Percentiles rank a stretch among this genome's conserved stretches.
Conservation (phyloP, 2,888 invertebrate genomes). For the Vanessa cardui region DNA sequence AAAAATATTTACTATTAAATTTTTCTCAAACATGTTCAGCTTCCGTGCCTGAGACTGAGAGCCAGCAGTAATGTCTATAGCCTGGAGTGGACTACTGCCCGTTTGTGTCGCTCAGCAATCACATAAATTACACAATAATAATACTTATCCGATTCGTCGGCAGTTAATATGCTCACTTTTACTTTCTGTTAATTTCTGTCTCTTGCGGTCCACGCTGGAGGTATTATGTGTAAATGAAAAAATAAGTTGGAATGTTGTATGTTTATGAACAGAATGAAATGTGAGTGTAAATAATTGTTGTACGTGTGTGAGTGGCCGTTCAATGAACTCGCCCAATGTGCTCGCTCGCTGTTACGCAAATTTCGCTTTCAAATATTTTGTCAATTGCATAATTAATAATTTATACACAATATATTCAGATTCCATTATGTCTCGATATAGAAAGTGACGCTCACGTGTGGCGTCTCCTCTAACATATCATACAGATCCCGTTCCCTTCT, state of each 20-base stretch:
- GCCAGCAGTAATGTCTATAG: not conserved
- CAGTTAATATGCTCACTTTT: not conserved
- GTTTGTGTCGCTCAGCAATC: not conserved
- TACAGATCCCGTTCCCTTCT: no score
- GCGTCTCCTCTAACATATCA: no score
- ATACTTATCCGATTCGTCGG: not conserved
- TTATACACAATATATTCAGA: no score
- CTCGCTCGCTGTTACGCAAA: not conserved
- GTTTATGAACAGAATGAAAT: not conserved
- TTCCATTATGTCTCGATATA: no score
- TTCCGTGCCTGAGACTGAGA: not conserved
- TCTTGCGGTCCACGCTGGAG: not conserved
- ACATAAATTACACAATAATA: not conserved
- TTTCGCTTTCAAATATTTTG: slow-evolving; percentile 6
- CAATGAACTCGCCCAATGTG: not conserved
- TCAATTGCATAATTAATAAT: not conserved
- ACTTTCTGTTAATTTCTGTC: not conserved
- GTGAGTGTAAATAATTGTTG: not conserved
- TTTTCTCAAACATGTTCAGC: no score
- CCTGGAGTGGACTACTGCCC: not conserved
- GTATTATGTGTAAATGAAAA: not conserved
- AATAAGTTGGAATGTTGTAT: no score
- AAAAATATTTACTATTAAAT: no score
- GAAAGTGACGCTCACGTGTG: no score
- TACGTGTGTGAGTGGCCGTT: not conserved